These are phyloP conservation scores for Ernsta delagoae DNA, from an alignment of 2,888 invertebrate genomes.

Conservation along the genomic window DNA sequence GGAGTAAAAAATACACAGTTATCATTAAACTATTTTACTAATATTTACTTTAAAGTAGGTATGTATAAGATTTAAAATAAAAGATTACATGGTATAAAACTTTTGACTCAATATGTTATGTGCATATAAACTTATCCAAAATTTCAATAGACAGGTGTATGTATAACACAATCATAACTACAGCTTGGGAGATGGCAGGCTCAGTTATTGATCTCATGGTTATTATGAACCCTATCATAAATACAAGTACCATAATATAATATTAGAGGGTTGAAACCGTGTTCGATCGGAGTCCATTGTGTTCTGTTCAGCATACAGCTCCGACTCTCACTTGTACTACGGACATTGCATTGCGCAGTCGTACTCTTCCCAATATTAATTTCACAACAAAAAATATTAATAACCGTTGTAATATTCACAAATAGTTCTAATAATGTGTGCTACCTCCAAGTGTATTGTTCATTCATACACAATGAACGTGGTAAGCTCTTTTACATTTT, in stretches of 20 bases:
- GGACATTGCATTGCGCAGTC: constrained; percentile 68
- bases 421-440: constrained; percentile 67
- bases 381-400: constrained; percentile 55
- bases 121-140: background rate
- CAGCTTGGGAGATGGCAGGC: background rate
- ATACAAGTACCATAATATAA: constrained; percentile 52
- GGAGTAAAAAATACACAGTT: too few species aligned
- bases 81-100: too few species aligned
- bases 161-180: constrained; percentile 8
- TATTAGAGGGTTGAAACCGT: constrained; percentile 58
- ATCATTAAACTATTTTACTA: too few species aligned
- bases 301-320: constrained; percentile 59
- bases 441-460: constrained; percentile 67
- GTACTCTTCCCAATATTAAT: constrained; percentile 60
- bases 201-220: constrained; percentile 69
- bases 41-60: too few species aligned
- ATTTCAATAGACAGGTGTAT: background rate
- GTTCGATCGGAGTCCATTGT: constrained; percentile 72
- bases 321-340: constrained; percentile 69
- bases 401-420: constrained; percentile 60
- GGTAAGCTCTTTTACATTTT: constrained; percentile 75
- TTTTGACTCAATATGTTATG: too few species aligned
- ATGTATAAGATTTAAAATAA: too few species aligned
- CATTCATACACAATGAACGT: constrained; percentile 77
- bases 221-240: constrained; percentile 69